Evolutionary conservation across 2,113 vertebrate genomes (phyloP), one percentile per base, ranked within the genome.

Genomic region (Ramphastos sulfuratus): DNA sequence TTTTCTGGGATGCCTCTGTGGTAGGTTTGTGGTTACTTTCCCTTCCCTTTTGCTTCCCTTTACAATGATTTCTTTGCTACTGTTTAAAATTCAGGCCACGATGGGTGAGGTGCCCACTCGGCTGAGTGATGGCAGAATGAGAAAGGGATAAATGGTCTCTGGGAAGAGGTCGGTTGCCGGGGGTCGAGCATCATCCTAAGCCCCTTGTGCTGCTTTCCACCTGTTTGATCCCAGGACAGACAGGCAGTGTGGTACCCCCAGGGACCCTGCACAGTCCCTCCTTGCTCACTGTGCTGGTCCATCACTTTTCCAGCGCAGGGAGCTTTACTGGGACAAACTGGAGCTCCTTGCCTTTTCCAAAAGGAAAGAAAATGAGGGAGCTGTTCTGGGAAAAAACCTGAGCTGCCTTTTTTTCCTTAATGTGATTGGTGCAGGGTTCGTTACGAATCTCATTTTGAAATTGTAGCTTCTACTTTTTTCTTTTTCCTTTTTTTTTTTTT

Each of bases 361-460:
- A 87, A 89, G 79, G 71, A 44, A 94, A 87, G 87, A 85, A 74
- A 12, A 0, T 1, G 1, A 8, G 19, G 15, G 9, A 28, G 12
- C 14, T 89, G 21, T 73, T 93, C 90, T 75, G 77, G 84, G 67
- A 88, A 85, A 54, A 84, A 70, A 48, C 52, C 87, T 50, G 73
- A 86, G 44, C 42, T 15, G 19, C 65, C 91, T 5, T 1, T 91
- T 90, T 88, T 10, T 39, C 73, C 61, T 91, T 95, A 89, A 92
- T 93, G 78, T 4, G 0, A 28, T 44, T 84, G 60, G 67, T 6
- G 7, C 70, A 85, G 9, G 1, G 56, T 73, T 87, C 25, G 0
- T 50, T 72, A 71, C 31, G 69, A 77, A 77, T 79, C 88, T 86
- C 39, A 77, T 95, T 93, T 93, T 85, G 56, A 94, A 95, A 95